Percentiles rank a stretch among this genome's conserved stretches.
Conservation (phyloP, 2,797 vertebrate genomes). For the Clarias laeviceps region DNA sequence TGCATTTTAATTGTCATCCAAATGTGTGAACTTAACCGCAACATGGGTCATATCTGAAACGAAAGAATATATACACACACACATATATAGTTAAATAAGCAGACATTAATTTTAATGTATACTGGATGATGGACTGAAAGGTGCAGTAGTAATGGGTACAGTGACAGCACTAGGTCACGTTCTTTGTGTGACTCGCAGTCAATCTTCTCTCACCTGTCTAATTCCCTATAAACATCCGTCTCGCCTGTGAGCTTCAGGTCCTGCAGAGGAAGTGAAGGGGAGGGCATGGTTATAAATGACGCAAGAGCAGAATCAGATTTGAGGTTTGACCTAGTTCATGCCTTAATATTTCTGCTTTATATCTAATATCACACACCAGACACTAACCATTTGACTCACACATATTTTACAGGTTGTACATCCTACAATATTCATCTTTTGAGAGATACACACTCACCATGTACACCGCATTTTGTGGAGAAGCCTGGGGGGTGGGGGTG, state of each 20-base stretch:
- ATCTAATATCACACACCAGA: neutral
- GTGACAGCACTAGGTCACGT: constrained; percentile 44
- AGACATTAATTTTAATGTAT: neutral
- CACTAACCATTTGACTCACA: constrained; percentile 19
- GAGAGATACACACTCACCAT: constrained; percentile 72
- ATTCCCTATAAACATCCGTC: constrained; percentile 77
- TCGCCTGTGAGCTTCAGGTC: constrained; percentile 78
- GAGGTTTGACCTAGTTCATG: constrained; percentile 69
- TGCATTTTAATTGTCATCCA: neutral
- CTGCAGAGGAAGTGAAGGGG: constrained; percentile 58
- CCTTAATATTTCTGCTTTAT: constrained; percentile 69
- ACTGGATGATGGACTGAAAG: constrained; percentile 32
- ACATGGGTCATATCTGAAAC: constrained; percentile 73
- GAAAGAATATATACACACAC: constrained; percentile 49
- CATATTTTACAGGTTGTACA: constrained; percentile 3
- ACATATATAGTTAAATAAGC: constrained; percentile 2
- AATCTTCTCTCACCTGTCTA: constrained; percentile 73
- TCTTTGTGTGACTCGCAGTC: constrained; percentile 58
- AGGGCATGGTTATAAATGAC: constrained; percentile 19
- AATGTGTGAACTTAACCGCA: constrained; percentile 54
- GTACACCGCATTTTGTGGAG: constrained; percentile 74
- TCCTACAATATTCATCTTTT: neutral
- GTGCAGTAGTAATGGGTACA: constrained; percentile 16
- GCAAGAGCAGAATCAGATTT: constrained; percentile 59
- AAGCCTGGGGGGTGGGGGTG: constrained; percentile 70